Conservation (phyloP, 1,140 invertebrate genomes). For the Zaprionus africanus region DNA sequence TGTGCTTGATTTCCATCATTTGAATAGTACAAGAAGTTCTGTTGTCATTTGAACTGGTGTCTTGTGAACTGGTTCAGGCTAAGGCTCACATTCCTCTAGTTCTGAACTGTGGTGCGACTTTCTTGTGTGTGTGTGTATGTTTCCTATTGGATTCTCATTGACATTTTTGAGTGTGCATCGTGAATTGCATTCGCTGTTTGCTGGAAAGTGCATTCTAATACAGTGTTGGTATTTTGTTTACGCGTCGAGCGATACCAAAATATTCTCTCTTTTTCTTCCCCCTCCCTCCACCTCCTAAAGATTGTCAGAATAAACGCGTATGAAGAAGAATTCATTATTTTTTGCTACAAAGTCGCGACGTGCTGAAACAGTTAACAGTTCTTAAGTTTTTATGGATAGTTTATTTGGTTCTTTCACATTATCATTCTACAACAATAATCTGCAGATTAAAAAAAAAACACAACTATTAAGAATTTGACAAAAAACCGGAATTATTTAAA, state of each 20-base stretch:
- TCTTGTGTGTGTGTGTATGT: too few relatives aligned
- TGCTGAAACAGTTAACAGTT: not conserved
- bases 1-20: conserved; percentile 51
- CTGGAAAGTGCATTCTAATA: conserved; percentile 1
- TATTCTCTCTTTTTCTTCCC: too few relatives aligned
- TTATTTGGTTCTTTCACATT: too few relatives aligned
- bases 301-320: not conserved
- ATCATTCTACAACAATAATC: too few relatives aligned
- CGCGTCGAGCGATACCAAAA: not conserved
- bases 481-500: too few relatives aligned
- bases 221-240: not conserved
- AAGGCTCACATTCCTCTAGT: conserved; percentile 36
- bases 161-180: conserved; percentile 9
- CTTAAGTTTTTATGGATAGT: too few relatives aligned
- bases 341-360: not conserved
- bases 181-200: not conserved
- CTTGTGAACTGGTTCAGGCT: conserved; percentile 46
- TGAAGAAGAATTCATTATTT: not conserved
- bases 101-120: not conserved
- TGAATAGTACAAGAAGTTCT: conserved; percentile 55
- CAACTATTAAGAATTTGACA: too few relatives aligned
- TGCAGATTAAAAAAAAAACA: too few relatives aligned
- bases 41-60: conserved; percentile 39
- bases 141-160: conserved; percentile 19
- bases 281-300: not conserved